A percentile compares a stretch with the other conserved stretches of the same genome.
phyloP scores from a whole-genome alignment of 2,113 vertebrate genomes.

The Elgaria multicarinata region DNA sequence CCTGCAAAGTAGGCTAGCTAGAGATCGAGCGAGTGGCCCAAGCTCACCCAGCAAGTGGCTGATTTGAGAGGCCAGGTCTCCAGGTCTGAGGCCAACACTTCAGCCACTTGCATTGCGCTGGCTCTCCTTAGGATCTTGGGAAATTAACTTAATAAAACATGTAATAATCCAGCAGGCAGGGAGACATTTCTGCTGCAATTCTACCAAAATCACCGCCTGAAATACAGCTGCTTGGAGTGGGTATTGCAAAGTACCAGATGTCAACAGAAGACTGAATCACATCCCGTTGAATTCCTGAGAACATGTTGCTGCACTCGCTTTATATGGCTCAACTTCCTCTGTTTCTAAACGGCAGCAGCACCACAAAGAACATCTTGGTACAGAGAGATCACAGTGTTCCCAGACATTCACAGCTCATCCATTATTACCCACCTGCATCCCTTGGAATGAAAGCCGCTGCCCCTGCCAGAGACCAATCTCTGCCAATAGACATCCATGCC shows the following conservation, averaged over 20 bases:
- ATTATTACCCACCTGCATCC: neutral
- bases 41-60: neutral
- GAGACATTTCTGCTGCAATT: neutral
- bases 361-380: neutral
- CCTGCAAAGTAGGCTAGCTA: neutral
- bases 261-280: constrained; percentile 23
- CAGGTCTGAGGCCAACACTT: neutral
- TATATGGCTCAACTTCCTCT: constrained; percentile 13
- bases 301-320: neutral
- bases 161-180: neutral
- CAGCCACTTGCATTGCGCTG: neutral
- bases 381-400: neutral
- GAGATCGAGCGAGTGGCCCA: neutral
- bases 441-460: neutral
- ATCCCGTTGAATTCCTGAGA: neutral
- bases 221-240: neutral
- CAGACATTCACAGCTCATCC: neutral
- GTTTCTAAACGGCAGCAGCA: neutral
- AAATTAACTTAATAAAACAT: neutral
- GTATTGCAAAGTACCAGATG: neutral
- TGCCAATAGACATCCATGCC: neutral
- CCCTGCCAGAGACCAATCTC: neutral
- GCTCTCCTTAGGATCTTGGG: neutral
- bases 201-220: neutral
- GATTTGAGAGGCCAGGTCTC: neutral